Evolutionary conservation across 2,797 vertebrate species (phyloP).

Genomic region (Coccyzus lansbergi): DNA sequence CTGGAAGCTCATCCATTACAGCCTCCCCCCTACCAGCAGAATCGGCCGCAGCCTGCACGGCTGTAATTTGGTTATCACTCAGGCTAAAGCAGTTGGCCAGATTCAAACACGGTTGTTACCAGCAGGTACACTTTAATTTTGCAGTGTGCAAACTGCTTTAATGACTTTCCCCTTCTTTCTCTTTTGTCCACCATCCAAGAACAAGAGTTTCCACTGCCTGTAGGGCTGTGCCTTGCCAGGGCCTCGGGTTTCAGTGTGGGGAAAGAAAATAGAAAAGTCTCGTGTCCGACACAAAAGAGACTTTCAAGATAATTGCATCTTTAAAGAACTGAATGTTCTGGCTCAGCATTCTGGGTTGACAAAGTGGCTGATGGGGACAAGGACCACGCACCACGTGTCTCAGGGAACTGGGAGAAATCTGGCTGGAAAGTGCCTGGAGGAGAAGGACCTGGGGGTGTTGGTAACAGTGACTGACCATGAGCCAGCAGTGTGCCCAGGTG

Average conservation of each 20-base stretch:
- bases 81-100: background rate
- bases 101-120: background rate
- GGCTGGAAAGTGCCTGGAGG: no score
- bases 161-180: background rate
- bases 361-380: background rate
- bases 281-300: background rate
- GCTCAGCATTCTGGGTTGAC: rapidly evolving
- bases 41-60: background rate
- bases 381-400: rapidly evolving
- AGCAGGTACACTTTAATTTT: conserved; percentile 12
- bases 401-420: no score
- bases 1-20: background rate
- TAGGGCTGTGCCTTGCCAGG: background rate
- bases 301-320: background rate
- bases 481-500: no score
- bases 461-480: no score
- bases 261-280: background rate
- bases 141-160: background rate
- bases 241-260: background rate
- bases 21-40: background rate
- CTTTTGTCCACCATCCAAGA: background rate
- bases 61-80: background rate
- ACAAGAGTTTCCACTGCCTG: background rate
- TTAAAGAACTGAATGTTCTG: background rate
- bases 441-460: no score